These are phyloP conservation scores for Hypselothyrea guttata DNA, from an alignment of 2,888 invertebrate genomes.

Conservation along the genomic window DNA sequence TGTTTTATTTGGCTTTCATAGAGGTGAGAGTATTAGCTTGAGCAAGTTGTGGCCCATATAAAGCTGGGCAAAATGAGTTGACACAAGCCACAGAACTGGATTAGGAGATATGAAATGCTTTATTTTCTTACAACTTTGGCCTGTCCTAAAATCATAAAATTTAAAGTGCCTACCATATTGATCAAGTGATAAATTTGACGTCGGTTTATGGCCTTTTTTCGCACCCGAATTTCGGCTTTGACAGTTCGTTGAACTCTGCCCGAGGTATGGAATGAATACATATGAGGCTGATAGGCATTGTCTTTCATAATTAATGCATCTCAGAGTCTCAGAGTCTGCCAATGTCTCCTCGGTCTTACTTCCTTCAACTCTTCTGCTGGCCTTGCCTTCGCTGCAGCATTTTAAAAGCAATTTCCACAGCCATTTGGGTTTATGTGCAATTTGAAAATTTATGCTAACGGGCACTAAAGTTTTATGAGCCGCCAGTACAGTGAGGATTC, in stretches of 20 bases:
- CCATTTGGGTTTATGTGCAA: slow-evolving; percentile 38
- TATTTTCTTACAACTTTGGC: background rate
- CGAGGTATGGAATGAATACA: too few species aligned
- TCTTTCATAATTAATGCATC: slow-evolving; percentile 50
- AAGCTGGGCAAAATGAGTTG: slow-evolving; percentile 16
- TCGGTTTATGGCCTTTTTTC: slow-evolving; percentile 11
- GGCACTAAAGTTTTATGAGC: slow-evolving; percentile 41
- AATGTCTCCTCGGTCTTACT: background rate
- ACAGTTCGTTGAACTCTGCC: slow-evolving; percentile 41
- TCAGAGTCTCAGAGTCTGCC: slow-evolving; percentile 7
- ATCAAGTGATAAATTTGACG: slow-evolving; percentile 27
- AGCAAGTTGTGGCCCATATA: slow-evolving; percentile 4
- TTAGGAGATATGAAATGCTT: slow-evolving; percentile 8
- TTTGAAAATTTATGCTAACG: slow-evolving; percentile 50
- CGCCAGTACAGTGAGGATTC: slow-evolving; percentile 7
- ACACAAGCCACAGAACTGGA: slow-evolving; percentile 4
- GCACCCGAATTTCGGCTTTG: slow-evolving; percentile 33
- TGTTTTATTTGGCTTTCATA: slow-evolving; percentile 35
- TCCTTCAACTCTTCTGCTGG: background rate
- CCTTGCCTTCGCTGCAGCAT: slow-evolving; percentile 25
- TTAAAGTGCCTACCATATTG: slow-evolving; percentile 17
- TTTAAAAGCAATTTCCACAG: slow-evolving; percentile 51
- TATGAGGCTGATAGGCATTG: too few species aligned
- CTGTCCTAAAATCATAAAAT: background rate
- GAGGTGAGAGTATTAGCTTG: slow-evolving; percentile 24